Evolutionary conservation across 2,797 vertebrate species (phyloP).

Genomic region (Xenentodon cancila): DNA sequence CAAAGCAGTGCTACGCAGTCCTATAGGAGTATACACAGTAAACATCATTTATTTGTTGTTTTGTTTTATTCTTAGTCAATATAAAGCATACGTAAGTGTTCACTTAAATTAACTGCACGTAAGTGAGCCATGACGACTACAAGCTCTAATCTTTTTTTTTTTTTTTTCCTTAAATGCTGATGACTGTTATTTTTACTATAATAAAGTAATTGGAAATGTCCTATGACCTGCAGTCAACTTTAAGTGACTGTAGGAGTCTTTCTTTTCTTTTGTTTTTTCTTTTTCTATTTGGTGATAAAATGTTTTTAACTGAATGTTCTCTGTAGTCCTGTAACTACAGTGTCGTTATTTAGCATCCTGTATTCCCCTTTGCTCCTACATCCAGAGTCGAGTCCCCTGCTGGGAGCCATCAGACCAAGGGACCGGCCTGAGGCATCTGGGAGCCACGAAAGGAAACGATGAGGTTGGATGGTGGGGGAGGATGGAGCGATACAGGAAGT

Average conservation of each 20-base stretch:
- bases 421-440: conserved; percentile 80
- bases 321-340: conserved; percentile 34
- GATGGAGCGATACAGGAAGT: background rate
- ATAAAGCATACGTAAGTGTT: too few species aligned
- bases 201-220: too few species aligned
- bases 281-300: background rate
- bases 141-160: too few species aligned
- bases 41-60: background rate
- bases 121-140: too few species aligned
- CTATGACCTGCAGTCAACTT: too few species aligned
- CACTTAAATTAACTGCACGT: too few species aligned
- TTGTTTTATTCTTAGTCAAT: too few species aligned
- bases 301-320: conserved; percentile 2
- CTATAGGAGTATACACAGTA: too few species aligned
- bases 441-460: conserved; percentile 52
- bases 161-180: too few species aligned
- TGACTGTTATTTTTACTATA: too few species aligned
- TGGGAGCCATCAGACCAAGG: conserved; percentile 86
- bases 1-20: too few species aligned
- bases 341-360: conserved; percentile 42
- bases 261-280: background rate
- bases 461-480: conserved; percentile 21
- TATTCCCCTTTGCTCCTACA: conserved; percentile 41
- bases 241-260: too few species aligned
- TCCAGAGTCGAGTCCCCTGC: conserved; percentile 68